Evolutionary conservation across 1,140 invertebrate species (phyloP), one percentile per base, ranked within the genome.

Genomic region (Drosophila orena): DNA sequence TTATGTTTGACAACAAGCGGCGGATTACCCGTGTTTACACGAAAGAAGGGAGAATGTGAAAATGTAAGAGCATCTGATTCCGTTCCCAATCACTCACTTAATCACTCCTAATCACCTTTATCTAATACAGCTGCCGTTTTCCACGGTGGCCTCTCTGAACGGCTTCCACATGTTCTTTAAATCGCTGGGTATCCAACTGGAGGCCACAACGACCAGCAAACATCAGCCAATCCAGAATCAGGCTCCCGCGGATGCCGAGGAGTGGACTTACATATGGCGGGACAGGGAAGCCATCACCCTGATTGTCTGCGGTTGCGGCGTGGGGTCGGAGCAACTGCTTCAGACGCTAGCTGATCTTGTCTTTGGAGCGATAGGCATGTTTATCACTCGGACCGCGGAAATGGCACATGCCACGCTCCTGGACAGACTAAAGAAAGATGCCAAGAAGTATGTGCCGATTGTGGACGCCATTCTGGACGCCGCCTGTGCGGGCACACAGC

Each of bases 101-200:
- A 22, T 1, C 17, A 17, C 17, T 17, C 17, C 17, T 17, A 17
- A 17, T 1, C 5, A 1, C 6, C 12, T 27, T 5, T 3, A 0
- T 11, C n/a, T 7, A 3, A 30, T 34, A 6, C 30, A 97, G 96
- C 93, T 97, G 64, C 95, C 96, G 6, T 97, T 97, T 92, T 96
- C 96, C 22, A 94, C 95, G 52, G 94, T 96, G 61, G 96, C 96
- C n/a, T 96, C 96, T 2, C 81, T 97, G 20, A 97, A 97, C 93
- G 96, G 96, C 6, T 95, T 97, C n/a, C 96, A 97, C 73, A 96
- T 97, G 94, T 97, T 96, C 93, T 94, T 96, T 1, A 96, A 95
- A 85, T 95, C 95, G 3, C 95, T 96, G 57, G 94, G 94, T 40
- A 93, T 96, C 40, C 93, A 94, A 75, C 88, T 97, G 6, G 86